A percentile compares a stretch with the other conserved stretches of the same genome.
These are phyloP conservation scores for Timandra comae DNA, from an alignment of 2,888 invertebrate genomes.

Conservation along the genomic window DNA sequence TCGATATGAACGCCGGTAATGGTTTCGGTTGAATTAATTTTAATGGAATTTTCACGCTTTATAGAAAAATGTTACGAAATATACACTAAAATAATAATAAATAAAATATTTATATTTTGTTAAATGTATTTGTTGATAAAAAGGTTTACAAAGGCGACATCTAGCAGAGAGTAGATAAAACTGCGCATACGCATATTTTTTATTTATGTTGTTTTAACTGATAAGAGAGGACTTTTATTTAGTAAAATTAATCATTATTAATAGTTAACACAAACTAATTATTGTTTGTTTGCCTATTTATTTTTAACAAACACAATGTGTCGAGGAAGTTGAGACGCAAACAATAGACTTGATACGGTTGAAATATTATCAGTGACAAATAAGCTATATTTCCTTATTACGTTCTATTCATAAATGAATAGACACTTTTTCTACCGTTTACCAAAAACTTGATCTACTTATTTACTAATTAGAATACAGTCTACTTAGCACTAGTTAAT, in stretches of 20 bases:
- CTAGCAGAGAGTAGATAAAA: constrained; percentile 42
- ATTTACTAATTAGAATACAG: constrained; percentile 6
- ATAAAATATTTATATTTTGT: constrained; percentile 31
- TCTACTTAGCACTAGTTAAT: constrained; percentile 13
- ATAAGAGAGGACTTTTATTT: constrained; percentile 7
- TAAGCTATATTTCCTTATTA: constrained; percentile 63
- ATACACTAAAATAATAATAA: constrained; percentile 63
- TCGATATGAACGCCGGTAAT: constrained; percentile 72
- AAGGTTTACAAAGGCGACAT: constrained; percentile 43
- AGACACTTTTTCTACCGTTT: constrained; percentile 27
- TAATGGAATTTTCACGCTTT: constrained; percentile 74
- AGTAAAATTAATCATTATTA: not conserved
- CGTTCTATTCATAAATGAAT: constrained; percentile 42
- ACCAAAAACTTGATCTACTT: constrained; percentile 1
- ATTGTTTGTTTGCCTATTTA: constrained; percentile 35
- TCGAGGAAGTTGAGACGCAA: constrained; percentile 58
- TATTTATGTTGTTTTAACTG: constrained; percentile 25
- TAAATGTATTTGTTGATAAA: constrained; percentile 18
- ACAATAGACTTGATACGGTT: constrained; percentile 63
- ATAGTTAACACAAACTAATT: constrained; percentile 28
- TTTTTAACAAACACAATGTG: constrained; percentile 45
- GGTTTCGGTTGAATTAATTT: constrained; percentile 75
- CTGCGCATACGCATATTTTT: constrained; percentile 56
- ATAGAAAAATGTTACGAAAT: constrained; percentile 73
- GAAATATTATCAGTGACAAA: constrained; percentile 56